phyloP scores from a whole-genome alignment of 2,888 invertebrate species.

The Lasioglossum villosulum region DNA sequence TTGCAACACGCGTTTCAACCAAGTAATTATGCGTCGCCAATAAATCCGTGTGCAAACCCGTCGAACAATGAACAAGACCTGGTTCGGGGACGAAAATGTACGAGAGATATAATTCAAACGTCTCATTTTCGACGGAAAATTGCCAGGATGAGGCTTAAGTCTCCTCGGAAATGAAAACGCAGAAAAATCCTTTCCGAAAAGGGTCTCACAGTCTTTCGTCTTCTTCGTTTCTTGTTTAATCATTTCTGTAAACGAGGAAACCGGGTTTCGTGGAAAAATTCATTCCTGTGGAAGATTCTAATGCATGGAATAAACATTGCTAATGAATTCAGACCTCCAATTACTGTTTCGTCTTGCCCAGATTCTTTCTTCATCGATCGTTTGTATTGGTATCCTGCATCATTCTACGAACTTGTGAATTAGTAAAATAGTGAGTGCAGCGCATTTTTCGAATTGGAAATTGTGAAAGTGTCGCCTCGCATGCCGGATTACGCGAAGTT shows the following conservation, averaged over 20 bases:
- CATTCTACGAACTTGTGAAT: neutral
- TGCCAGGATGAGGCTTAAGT: neutral
- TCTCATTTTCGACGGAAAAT: constrained; percentile 15
- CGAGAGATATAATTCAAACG: neutral
- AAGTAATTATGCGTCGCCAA: constrained; percentile 12
- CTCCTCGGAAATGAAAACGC: neutral
- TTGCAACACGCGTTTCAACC: constrained; percentile 1
- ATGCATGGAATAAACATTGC: neutral
- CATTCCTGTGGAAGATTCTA: neutral
- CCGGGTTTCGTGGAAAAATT: neutral
- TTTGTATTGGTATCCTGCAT: neutral
- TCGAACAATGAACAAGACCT: neutral
- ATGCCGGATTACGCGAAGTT: constrained; percentile 21
- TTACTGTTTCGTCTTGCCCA: neutral
- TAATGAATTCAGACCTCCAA: neutral
- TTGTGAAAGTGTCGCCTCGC: neutral
- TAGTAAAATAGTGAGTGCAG: neutral
- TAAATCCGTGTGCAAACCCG: neutral
- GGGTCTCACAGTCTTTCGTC: constrained; percentile 4
- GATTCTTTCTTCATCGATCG: neutral
- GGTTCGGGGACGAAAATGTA: neutral
- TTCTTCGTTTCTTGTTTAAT: neutral
- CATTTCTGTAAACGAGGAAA: neutral
- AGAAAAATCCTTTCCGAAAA: constrained; percentile 8
- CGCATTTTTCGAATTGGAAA: neutral